Evolutionary conservation across 1,140 invertebrate species (phyloP).

Genomic region (Listronotus oregonensis): DNA sequence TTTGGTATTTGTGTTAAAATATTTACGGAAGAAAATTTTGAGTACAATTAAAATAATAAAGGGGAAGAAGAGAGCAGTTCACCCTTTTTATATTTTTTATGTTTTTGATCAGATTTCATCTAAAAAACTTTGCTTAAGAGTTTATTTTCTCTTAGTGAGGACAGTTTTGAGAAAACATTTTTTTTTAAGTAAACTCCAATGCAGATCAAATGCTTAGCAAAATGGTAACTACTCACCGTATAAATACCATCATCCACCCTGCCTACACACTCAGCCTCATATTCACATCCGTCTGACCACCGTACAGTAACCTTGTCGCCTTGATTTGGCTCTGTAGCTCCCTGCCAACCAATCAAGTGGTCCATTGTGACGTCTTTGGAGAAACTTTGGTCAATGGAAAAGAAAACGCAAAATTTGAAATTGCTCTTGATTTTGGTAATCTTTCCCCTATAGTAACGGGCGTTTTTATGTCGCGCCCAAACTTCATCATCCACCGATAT

Average conservation of each 20-base stretch:
- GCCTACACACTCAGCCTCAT: conserved; percentile 65
- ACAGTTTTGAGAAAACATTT: no score
- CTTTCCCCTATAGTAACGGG: conserved; percentile 65
- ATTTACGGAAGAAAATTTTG: no score
- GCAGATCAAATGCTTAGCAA: no score
- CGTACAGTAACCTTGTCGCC: conserved; percentile 59
- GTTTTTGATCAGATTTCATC: no score
- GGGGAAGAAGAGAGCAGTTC: no score
- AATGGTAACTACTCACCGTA: conserved; percentile 61
- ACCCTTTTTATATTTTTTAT: no score
- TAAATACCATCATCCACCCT: conserved; percentile 61
- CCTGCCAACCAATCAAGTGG: conserved; percentile 54
- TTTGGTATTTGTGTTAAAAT: no score
- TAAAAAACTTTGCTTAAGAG: no score
- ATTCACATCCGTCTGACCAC: conserved; percentile 66
- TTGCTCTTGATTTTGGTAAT: conserved; percentile 60
- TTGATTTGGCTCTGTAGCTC: conserved; percentile 24
- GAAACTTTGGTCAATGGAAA: conserved; percentile 66
- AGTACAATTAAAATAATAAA: no score
- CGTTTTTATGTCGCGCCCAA: conserved; percentile 69
- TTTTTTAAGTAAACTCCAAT: no score
- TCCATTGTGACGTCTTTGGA: conserved; percentile 65
- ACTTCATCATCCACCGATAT: conserved; percentile 55
- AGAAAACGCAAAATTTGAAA: conserved; percentile 66
- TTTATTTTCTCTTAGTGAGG: no score